These are phyloP conservation scores for Suillia variegata DNA, from an alignment of 2,888 invertebrate species.

Conservation along the genomic window DNA sequence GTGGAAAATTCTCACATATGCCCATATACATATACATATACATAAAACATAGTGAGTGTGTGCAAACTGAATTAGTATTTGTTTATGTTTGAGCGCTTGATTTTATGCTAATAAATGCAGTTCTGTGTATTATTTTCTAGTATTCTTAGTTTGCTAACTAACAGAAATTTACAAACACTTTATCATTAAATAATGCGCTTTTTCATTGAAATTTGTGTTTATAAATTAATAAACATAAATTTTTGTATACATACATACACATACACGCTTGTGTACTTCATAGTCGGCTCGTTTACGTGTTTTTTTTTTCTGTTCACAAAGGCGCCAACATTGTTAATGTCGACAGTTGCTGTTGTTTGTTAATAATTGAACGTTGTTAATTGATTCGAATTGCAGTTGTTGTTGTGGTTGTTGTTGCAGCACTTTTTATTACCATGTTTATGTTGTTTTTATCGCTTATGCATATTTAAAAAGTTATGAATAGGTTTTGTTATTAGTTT, in stretches of 20 bases:
- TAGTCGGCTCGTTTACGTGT: not conserved
- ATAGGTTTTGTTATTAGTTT: too few species aligned
- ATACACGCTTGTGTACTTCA: not conserved
- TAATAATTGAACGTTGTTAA: not conserved
- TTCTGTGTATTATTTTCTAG: too few species aligned
- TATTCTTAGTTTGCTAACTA: too few species aligned
- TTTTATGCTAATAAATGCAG: too few species aligned
- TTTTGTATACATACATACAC: not conserved
- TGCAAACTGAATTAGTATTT: too few species aligned
- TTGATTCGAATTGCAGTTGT: not conserved
- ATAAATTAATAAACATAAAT: constrained; percentile 4
- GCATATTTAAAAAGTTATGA: not conserved
- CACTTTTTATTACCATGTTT: not conserved
- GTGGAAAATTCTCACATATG: too few species aligned
- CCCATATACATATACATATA: too few species aligned
- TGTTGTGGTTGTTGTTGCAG: not conserved
- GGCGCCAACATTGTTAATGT: not conserved
- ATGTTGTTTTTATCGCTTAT: too few species aligned
- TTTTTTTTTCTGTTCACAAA: not conserved
- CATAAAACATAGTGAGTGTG: too few species aligned
- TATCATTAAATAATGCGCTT: not conserved
- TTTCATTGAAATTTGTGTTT: not conserved
- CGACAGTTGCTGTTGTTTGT: not conserved
- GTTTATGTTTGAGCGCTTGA: too few species aligned
- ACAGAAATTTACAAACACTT: too few species aligned